Conservation (phyloP, 2,113 vertebrate genomes). For the Phocoena phocoena region DNA sequence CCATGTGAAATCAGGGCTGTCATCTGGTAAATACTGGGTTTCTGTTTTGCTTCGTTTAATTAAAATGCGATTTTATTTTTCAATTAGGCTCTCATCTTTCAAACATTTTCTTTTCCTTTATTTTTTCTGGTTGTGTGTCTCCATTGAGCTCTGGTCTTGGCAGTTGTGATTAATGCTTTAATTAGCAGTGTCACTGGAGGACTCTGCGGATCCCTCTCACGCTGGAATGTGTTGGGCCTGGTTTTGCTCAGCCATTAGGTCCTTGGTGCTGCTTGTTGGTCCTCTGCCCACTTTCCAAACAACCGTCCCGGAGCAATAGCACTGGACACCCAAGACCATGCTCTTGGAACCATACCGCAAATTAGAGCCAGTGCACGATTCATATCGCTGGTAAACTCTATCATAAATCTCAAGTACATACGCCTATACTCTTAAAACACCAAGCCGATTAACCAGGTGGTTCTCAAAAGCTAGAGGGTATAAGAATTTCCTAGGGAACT, state of each 20-base stretch:
- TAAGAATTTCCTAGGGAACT: not conserved
- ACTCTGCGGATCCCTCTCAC: slow-evolving; percentile 16
- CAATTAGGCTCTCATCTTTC: slow-evolving; percentile 66
- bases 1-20: not conserved
- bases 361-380: not conserved
- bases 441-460: not conserved
- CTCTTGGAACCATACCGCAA: not conserved
- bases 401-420: not conserved
- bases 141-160: slow-evolving; percentile 69
- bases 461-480: not conserved
- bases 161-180: slow-evolving; percentile 77
- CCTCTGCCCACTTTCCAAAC: not conserved
- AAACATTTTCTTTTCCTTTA: slow-evolving; percentile 67
- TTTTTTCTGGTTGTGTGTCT: slow-evolving; percentile 56
- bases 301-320: not conserved
- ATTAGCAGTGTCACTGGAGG: slow-evolving; percentile 66
- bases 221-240: not conserved
- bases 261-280: not conserved
- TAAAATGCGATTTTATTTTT: slow-evolving; percentile 75
- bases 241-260: not conserved
- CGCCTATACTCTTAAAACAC: not conserved
- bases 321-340: not conserved
- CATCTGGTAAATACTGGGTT: not conserved
- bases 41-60: slow-evolving; percentile 69
- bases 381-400: not conserved